phyloP scores from a whole-genome alignment of 2,113 vertebrate species.

The Stercorarius parasiticus region DNA sequence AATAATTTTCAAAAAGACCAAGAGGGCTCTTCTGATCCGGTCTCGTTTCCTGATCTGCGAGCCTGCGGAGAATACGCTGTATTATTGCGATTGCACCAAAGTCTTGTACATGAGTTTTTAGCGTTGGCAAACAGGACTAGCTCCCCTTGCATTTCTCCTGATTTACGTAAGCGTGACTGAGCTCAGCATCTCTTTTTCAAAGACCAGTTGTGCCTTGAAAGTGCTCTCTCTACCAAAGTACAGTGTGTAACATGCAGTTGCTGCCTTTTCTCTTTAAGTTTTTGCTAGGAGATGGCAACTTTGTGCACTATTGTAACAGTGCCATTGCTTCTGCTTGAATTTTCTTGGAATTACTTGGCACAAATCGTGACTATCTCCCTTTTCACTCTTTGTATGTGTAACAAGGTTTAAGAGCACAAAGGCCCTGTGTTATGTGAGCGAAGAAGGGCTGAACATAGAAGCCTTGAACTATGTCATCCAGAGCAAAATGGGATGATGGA shows the following conservation, averaged over 20 bases:
- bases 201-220: not conserved
- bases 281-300: not conserved
- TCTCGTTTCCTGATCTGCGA: not conserved
- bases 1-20: not conserved
- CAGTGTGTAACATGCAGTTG: rapidly evolving
- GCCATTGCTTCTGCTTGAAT: not conserved
- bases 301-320: not conserved
- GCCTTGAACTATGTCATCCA: not conserved
- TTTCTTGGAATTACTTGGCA: not conserved
- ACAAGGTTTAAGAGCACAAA: not conserved
- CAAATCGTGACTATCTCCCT: not conserved
- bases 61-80: rapidly evolving
- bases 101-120: not conserved
- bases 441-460: not conserved
- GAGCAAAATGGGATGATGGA: not conserved
- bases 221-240: not conserved
- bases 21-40: not conserved
- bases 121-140: not conserved
- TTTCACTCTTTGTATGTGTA: not conserved
- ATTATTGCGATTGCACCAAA: not conserved
- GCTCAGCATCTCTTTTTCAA: not conserved
- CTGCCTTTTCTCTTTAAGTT: not conserved
- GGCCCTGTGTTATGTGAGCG: not conserved
- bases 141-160: not conserved
- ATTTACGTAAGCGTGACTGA: not conserved